phyloP scores from a whole-genome alignment of 1,140 invertebrate genomes.

The Apocrypta bakeri region DNA sequence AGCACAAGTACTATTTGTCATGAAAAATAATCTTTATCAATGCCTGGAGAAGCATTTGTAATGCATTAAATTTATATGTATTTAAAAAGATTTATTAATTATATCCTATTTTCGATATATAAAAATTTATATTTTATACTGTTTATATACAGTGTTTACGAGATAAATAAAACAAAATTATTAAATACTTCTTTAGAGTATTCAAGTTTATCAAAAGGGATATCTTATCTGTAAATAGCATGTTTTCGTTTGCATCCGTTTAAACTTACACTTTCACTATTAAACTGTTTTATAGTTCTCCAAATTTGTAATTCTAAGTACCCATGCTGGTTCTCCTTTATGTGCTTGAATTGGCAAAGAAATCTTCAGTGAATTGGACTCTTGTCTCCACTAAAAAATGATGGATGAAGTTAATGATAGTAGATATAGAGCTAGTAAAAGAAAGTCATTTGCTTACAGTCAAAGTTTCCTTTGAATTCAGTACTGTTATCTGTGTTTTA shows the following conservation, averaged over 20 bases:
- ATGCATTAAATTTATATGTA: constrained; percentile 31
- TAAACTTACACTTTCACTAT: neutral
- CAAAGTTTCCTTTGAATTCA: constrained; percentile 50
- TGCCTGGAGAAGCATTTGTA: constrained; percentile 30
- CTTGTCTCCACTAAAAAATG: constrained; percentile 61
- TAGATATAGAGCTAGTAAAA: neutral
- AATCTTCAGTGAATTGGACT: constrained; percentile 52
- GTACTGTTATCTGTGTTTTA: constrained; percentile 53
- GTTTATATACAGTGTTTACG: constrained; percentile 11
- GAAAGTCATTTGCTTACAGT: constrained; percentile 48
- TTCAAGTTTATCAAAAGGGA: neutral
- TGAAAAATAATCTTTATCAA: constrained; percentile 23
- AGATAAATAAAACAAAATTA: constrained; percentile 42
- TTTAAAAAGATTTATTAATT: constrained; percentile 35
- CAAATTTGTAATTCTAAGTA: constrained; percentile 58
- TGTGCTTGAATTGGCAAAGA: constrained; percentile 59
- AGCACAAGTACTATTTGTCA: constrained; percentile 38
- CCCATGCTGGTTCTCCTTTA: constrained; percentile 68
- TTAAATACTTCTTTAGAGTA: constrained; percentile 34
- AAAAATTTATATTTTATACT: constrained; percentile 41
- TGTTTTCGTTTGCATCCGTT: too few relatives aligned
- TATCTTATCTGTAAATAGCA: too few relatives aligned
- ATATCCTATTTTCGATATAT: constrained; percentile 32
- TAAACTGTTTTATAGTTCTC: constrained; percentile 26
- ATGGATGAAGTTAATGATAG: neutral